phyloP scores from a whole-genome alignment of 2,888 invertebrate genomes.

The Erebia ligea region DNA sequence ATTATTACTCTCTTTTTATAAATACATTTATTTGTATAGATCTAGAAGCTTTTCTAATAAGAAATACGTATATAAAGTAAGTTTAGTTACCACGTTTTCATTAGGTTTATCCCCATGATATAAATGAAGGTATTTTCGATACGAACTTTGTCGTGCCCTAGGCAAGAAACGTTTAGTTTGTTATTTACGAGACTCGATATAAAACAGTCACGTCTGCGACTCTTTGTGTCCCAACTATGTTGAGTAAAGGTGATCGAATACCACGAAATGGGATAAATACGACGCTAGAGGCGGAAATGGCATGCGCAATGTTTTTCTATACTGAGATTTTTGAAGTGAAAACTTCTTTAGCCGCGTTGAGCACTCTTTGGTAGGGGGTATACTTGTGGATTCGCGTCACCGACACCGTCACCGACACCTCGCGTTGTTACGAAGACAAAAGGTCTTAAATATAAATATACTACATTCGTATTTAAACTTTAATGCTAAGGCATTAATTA shows the following conservation, averaged over 20 bases:
- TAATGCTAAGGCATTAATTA: too few species aligned
- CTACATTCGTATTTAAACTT: too few species aligned
- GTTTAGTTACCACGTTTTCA: background rate
- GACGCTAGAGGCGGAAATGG: background rate
- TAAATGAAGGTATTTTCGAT: background rate
- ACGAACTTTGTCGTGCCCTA: conserved; percentile 6
- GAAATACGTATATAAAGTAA: background rate
- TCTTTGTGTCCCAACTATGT: background rate
- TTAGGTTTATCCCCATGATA: background rate
- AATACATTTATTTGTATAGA: too few species aligned
- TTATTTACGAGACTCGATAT: conserved; percentile 11
- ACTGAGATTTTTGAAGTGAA: background rate
- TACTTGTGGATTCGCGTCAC: too few species aligned
- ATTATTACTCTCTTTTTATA: too few species aligned
- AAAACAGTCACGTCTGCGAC: conserved; percentile 15
- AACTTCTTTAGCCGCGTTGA: too few species aligned
- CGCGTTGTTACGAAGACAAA: too few species aligned
- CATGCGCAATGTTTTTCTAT: background rate
- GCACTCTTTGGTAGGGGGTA: too few species aligned
- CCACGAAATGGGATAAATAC: background rate
- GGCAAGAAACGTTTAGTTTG: conserved; percentile 2
- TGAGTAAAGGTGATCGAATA: conserved; percentile 6
- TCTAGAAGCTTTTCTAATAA: too few species aligned
- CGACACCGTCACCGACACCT: too few species aligned
- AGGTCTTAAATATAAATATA: too few species aligned